These are phyloP conservation scores for Drosophila nigricruria DNA, from an alignment of 2,888 invertebrate genomes.

Conservation along the genomic window DNA sequence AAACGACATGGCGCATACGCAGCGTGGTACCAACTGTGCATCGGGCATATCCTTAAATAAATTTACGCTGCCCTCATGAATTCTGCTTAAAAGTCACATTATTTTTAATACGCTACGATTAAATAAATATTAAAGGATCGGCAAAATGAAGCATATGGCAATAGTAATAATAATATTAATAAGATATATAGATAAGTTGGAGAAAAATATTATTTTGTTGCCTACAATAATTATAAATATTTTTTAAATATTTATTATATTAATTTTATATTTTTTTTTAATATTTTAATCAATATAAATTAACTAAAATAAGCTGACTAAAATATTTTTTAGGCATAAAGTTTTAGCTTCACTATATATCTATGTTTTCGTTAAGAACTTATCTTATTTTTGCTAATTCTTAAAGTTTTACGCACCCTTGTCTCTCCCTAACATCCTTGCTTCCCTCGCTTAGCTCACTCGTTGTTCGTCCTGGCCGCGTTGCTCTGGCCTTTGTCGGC, in stretches of 20 bases:
- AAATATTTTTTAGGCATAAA: no score
- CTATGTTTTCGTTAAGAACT: no score
- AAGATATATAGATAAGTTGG: not conserved
- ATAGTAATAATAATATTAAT: not conserved
- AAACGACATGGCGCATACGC: slow-evolving; percentile 50
- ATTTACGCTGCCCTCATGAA: not conserved
- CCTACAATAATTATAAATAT: not conserved
- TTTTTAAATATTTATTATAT: not conserved
- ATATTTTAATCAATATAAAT: not conserved
- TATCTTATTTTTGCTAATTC: not conserved
- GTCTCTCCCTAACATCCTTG: no score
- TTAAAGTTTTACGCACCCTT: rapidly evolving
- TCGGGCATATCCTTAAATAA: slow-evolving; percentile 25
- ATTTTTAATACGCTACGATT: not conserved
- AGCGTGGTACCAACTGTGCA: slow-evolving; percentile 5
- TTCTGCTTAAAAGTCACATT: slow-evolving; percentile 10
- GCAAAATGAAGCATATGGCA: not conserved
- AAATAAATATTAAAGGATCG: not conserved
- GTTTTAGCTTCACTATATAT: no score
- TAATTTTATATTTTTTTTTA: not conserved
- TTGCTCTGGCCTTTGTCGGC: not conserved
- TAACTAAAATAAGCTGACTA: no score
- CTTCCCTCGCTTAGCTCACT: slow-evolving; percentile 25
- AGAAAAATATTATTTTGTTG: not conserved
- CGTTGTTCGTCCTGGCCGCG: slow-evolving; percentile 22